Base-by-base conservation (phyloP, 35 echinoderm and acorn worm species). In the Stichopus chloronotus region DNA sequence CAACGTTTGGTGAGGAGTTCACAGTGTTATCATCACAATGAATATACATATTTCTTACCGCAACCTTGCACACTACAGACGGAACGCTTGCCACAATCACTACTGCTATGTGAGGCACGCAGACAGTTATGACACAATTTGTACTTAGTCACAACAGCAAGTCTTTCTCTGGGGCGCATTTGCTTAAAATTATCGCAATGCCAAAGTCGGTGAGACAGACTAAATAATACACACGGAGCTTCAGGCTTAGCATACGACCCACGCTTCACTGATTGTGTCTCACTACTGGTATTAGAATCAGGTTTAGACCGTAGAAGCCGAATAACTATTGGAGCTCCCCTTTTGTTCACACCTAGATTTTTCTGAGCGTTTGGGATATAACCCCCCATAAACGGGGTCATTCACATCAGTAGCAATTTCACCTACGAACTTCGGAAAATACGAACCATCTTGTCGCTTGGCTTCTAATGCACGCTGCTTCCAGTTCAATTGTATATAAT, bases 401-500 rank as follows among this genome's bases (percentile, higher is more conserved):
- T 92, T 80, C 9, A 63, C 57, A 53, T 81, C 90, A 77, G 21
- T 55, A n/a, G 90, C 90, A 55, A 92, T 92, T 22, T 54, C 59
- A 61, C 91, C 60, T 25, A 12, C 91, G 68, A 92, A 92, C 1
- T 92, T 57, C 7, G 68, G 24, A 4, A 92, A 63, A 82, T 92
- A 92, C 7, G 58, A 85, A 22, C 53, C 81, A 92, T 92, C 55
- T 4, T 56, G 7, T 25, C 57, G 9, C 22, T 92, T 92, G 5
- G 78, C 4, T 85, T 63, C 65, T 10, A 92, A 72, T 4, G 79
- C 91, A 69, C 14, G 53, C 20, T 85, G 84, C 55, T 83, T 92
- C 79, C 91, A 92, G 85, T 59, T 92, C 54, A 82, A 25, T 83
- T 86, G 92, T 22, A 93, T 58, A 53, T 93, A 93, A 55, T 69